Percentiles rank a stretch among this genome's conserved stretches.
These are phyloP conservation scores for Momotus momota DNA, from an alignment of 2,797 vertebrate species.

Conservation along the genomic window DNA sequence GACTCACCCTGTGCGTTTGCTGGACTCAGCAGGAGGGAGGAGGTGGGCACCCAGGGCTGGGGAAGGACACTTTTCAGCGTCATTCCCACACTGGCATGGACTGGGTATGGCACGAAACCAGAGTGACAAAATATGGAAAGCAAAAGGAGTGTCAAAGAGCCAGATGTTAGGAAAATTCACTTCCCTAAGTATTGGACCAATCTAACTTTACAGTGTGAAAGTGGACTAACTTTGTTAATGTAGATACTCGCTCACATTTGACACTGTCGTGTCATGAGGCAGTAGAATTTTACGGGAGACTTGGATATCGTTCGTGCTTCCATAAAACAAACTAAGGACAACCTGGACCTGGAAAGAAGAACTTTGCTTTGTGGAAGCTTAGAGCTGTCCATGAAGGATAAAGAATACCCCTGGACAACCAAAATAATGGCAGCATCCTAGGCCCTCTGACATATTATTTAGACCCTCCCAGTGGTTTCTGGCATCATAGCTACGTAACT, in stretches of 20 bases:
- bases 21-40: background rate
- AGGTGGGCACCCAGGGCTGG: background rate
- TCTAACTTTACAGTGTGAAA: background rate
- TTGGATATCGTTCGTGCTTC: background rate
- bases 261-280: background rate
- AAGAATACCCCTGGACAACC: background rate
- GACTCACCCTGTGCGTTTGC: background rate
- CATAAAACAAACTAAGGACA: background rate
- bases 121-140: background rate
- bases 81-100: accelerated
- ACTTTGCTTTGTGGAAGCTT: background rate
- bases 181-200: background rate
- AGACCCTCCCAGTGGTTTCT: background rate
- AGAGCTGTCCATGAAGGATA: background rate
- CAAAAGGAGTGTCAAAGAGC: background rate
- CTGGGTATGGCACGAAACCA: accelerated
- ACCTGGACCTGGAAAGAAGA: background rate
- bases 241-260: background rate
- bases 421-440: background rate
- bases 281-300: background rate
- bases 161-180: background rate
- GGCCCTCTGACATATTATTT: background rate
- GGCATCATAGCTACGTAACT: background rate
- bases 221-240: background rate
- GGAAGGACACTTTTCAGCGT: background rate